phyloP scores from a whole-genome alignment of 2,797 vertebrate species.

The Acrossocheilus fasciatus region DNA sequence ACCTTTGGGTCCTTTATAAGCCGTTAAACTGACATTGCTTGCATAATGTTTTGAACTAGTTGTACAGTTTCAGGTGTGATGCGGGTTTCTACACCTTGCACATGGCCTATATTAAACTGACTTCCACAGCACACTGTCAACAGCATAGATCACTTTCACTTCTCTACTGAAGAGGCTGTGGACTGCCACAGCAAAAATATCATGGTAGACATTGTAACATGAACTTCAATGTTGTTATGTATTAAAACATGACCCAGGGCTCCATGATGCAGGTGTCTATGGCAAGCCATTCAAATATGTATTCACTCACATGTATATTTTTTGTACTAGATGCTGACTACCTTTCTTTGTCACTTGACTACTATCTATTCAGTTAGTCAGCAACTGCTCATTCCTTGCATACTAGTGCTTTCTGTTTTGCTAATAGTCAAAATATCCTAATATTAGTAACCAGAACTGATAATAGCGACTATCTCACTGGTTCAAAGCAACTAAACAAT shows the following conservation, averaged over 20 bases:
- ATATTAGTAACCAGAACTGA: not conserved
- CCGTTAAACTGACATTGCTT: not conserved
- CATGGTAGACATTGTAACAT: not conserved
- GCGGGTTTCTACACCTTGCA: conserved; percentile 5
- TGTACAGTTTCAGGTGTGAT: not conserved
- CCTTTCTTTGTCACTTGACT: not conserved
- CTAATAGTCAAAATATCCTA: not conserved
- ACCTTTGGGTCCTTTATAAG: not conserved
- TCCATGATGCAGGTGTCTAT: not conserved
- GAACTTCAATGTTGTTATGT: not conserved
- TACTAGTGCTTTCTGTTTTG: not conserved
- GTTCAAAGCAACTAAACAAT: not conserved
- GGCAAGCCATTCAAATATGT: not conserved
- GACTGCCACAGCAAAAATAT: not conserved
- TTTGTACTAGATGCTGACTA: not conserved
- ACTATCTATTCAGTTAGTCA: not conserved
- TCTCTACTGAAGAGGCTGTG: not conserved
- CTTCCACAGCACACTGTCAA: conserved; percentile 29
- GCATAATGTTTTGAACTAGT: not conserved
- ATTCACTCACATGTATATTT: not conserved
- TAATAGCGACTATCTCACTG: not conserved
- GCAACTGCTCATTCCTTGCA: not conserved
- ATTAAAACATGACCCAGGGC: not conserved
- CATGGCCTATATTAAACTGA: conserved; percentile 5
- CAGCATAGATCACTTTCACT: conserved; percentile 28